phyloP scores from a whole-genome alignment of 1,140 invertebrate genomes.

The Aradophagus sp. region DNA sequence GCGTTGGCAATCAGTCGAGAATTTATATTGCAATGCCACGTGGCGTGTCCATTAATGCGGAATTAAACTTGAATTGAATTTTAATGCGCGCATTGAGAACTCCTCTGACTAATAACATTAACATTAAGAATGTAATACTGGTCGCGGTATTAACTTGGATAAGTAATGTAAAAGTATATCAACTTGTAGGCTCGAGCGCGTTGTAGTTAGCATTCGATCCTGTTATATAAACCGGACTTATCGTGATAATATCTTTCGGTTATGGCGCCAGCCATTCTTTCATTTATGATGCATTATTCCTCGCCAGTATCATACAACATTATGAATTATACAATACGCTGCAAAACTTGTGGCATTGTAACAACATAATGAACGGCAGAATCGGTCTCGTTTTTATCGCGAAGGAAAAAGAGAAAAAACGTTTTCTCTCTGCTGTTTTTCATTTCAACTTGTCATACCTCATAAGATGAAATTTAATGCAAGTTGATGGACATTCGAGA shows the following conservation, averaged over 20 bases:
- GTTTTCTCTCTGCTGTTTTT: no score
- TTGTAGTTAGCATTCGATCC: constrained; percentile 14
- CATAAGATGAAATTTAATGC: no score
- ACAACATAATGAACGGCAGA: constrained; percentile 22
- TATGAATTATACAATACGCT: constrained; percentile 35
- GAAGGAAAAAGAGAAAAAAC: no score
- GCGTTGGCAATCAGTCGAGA: constrained; percentile 16
- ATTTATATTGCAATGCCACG: constrained; percentile 35
- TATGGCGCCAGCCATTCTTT: constrained; percentile 56
- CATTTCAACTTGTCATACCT: no score
- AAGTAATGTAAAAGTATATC: constrained; percentile 25
- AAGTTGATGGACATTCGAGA: no score
- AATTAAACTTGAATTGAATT: constrained; percentile 40
- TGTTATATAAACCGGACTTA: constrained; percentile 21
- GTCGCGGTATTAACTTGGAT: constrained; percentile 20
- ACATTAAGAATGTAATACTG: constrained; percentile 29
- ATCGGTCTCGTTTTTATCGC: constrained; percentile 1
- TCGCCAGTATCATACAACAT: no score
- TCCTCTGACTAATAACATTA: constrained; percentile 30
- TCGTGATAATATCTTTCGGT: constrained; percentile 28
- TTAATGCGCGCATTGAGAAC: constrained; percentile 24
- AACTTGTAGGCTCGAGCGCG: constrained; percentile 13
- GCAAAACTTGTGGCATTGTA: constrained; percentile 22
- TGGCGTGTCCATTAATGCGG: constrained; percentile 35
- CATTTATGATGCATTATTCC: no score